Evolutionary conservation across 37 sponge, comb jelly and placozoan genomes (phyloP), one percentile per base, ranked within the genome.

Genomic region (Lycopodina hypogea): DNA sequence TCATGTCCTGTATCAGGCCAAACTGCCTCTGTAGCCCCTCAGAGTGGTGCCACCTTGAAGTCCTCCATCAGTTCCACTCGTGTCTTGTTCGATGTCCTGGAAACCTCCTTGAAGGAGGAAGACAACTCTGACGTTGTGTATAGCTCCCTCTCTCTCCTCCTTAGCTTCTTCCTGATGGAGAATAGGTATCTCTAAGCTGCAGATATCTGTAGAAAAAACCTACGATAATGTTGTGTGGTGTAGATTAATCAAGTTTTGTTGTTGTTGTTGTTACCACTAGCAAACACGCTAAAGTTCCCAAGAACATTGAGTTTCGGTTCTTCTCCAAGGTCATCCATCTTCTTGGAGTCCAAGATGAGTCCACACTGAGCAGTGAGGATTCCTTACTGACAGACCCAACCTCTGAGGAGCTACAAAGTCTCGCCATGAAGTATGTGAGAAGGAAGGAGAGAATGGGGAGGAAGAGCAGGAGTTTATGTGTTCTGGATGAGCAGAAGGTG

Each of bases 291-390:
- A 60, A n/a, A 26, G 28, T 83, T 23, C 42, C 69, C 29, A 64
- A 69, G 23, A 41, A 19, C 7, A 56, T 83, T n/a, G 83, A 83
- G 56, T 83, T 83, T 42, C 42, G 74, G 18, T 83, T 83, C 42
- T 40, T 83, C 33, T 48, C 4, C 21, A 71, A 42, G 34, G 2
- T 81, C 0, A 35, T 71, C 21, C 55, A n/a, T 1, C 42, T 81
- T 22, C 45, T 70, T 1, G 71, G 71, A 24, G n/a, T 48, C 18
- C 71, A 70, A 24, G 71, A 65, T 12, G 66, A 70, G 48, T 48
- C 48, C 71, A 70, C 4, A 2, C 45, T 26, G 71, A 70, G 2
- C 3, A 2, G 3, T 3, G 15, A 23, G 42, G 48, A 70, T 8
- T 14, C 3, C 7, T 30, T 39, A 7, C 60, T 3, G 42, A n/a